Evolutionary conservation across 2,797 vertebrate species (phyloP).

Genomic region (Natrix natrix): DNA sequence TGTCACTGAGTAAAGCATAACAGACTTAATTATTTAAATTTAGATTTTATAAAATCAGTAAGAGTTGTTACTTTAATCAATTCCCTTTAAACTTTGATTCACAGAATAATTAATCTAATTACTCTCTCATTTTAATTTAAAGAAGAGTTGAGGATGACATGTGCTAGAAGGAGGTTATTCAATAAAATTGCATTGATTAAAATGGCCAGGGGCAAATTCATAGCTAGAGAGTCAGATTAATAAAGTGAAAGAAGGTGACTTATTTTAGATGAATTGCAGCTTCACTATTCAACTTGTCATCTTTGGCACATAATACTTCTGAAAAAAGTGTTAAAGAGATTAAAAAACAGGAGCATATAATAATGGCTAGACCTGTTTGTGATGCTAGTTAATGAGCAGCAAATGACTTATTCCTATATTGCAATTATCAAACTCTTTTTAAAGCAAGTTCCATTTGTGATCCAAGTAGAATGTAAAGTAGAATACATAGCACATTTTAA

Average conservation of each 20-base stretch:
- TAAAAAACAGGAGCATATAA: background rate
- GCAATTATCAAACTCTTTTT: background rate
- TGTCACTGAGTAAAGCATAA: background rate
- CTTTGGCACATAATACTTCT: background rate
- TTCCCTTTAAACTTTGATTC: conserved; percentile 13
- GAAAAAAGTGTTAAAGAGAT: too few relatives aligned
- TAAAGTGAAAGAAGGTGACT: background rate
- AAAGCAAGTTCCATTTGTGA: background rate
- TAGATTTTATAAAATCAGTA: conserved; percentile 4
- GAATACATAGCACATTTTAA: background rate
- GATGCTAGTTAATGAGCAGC: background rate
- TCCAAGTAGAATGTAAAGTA: background rate
- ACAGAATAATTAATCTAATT: conserved; percentile 36
- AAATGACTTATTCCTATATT: background rate
- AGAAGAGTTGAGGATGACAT: background rate
- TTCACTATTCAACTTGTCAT: background rate
- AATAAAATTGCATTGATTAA: conserved; percentile 5
- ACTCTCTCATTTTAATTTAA: conserved; percentile 27
- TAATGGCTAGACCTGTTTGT: background rate
- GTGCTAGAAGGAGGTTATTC: conserved; percentile 8
- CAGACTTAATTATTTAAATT: conserved; percentile 39
- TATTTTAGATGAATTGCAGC: background rate
- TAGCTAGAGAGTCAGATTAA: background rate
- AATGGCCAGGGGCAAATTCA: conserved; percentile 3
- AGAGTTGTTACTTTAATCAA: conserved; percentile 16